Percentiles rank a stretch among this genome's conserved stretches.
Conservation (phyloP, 23 tunicate species). For the Trididemnum clinides region DNA sequence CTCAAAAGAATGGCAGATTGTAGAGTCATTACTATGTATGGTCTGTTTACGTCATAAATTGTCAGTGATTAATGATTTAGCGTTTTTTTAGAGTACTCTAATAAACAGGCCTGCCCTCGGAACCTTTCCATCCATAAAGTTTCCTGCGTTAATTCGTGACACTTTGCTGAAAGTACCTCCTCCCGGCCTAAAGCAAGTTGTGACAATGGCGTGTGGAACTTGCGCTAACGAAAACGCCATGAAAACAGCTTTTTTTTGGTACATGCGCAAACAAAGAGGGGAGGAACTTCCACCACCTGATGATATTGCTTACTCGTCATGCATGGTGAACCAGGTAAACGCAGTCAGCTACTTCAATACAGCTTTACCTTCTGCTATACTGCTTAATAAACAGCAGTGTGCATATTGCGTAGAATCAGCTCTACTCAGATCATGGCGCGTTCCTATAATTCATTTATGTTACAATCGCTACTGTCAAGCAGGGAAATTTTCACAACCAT, state of each 20-base stretch:
- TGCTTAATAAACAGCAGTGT: no score
- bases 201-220: constrained; percentile 93
- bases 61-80: no score
- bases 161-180: constrained; percentile 76
- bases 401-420: no score
- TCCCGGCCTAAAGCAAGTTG: constrained; percentile 65
- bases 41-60: no score
- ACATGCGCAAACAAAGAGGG: constrained; percentile 64
- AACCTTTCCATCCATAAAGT: constrained; percentile 69
- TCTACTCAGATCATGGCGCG: no score
- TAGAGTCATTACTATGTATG: no score
- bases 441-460: no score
- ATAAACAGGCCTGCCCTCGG: constrained; percentile 85
- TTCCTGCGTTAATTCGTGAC: constrained; percentile 41
- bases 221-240: constrained; percentile 92
- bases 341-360: background rate
- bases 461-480: no score
- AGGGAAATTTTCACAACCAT: no score
- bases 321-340: constrained; percentile 65
- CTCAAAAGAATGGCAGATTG: no score
- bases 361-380: no score
- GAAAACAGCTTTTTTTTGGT: constrained; percentile 76
- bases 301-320: constrained; percentile 36
- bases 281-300: constrained; percentile 37
- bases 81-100: constrained; percentile 33